Conservation (phyloP, 2,888 invertebrate genomes). For the Ornithoptera alexandrae region DNA sequence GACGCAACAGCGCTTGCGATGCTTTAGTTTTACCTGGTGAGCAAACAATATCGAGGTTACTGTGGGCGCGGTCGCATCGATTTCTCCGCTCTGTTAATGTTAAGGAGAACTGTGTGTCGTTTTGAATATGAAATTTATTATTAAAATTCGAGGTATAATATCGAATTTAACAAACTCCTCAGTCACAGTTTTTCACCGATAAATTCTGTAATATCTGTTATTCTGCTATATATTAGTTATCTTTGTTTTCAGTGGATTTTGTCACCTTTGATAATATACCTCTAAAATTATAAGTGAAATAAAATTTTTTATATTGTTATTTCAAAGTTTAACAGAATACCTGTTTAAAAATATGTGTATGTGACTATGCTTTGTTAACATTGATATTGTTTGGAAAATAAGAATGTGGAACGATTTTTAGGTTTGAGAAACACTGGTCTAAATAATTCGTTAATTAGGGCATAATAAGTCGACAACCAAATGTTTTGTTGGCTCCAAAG, state of each 20-base stretch:
- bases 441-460: constrained; percentile 56
- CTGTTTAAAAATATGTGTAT: background rate
- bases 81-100: constrained; percentile 27
- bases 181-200: too few relatives aligned
- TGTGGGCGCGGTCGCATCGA: background rate
- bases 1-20: constrained; percentile 13
- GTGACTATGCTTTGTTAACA: constrained; percentile 1
- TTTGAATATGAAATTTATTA: background rate
- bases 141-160: background rate
- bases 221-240: background rate
- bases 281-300: background rate
- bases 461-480: constrained; percentile 75
- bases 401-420: constrained; percentile 33
- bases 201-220: too few relatives aligned
- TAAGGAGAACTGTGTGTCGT: constrained; percentile 16
- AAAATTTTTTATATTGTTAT: background rate
- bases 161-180: background rate
- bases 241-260: background rate
- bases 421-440: constrained; percentile 79
- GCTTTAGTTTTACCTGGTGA: constrained; percentile 16
- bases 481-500: constrained; percentile 76
- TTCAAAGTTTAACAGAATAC: background rate
- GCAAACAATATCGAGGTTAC: constrained; percentile 27
- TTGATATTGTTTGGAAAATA: constrained; percentile 32
- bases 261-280: background rate